These are phyloP conservation scores for Agrotis puta DNA, from an alignment of 2,888 invertebrate genomes.

Conservation along the genomic window DNA sequence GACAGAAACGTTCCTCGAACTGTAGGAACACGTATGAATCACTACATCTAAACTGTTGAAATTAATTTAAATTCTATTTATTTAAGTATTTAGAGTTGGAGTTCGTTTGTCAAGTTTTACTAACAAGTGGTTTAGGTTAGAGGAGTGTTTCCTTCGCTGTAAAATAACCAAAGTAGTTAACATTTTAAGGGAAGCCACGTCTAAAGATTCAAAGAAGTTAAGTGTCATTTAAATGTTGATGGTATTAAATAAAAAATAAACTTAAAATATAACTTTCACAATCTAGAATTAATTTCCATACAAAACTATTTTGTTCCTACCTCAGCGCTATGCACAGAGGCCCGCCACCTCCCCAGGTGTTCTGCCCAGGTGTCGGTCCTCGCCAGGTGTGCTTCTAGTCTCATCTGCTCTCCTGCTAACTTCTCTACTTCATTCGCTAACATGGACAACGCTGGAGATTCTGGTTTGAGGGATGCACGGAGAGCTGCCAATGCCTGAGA, in stretches of 20 bases:
- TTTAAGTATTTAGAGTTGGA: neutral
- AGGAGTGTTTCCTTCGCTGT: too few species aligned
- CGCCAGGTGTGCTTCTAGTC: slow-evolving; percentile 95
- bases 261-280: too few species aligned
- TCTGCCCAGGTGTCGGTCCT: slow-evolving; percentile 97
- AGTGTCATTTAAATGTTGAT: neutral
- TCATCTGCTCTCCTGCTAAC: slow-evolving; percentile 94
- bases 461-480: slow-evolving; percentile 95
- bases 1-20: neutral
- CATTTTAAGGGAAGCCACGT: neutral
- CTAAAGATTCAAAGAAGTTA: neutral
- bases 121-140: too few species aligned
- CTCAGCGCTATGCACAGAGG: slow-evolving; percentile 96
- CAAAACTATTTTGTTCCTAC: slow-evolving; percentile 77
- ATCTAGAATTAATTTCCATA: neutral
- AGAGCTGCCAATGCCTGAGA: slow-evolving; percentile 94
- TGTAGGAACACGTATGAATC: too few species aligned
- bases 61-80: too few species aligned
- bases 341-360: slow-evolving; percentile 96
- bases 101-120: neutral
- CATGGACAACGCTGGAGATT: slow-evolving; percentile 95
- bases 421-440: slow-evolving; percentile 96
- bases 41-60: too few species aligned
- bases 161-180: neutral
- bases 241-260: neutral